phyloP scores from a whole-genome alignment of 2,113 vertebrate species.

The Hippocampus barbouri region DNA sequence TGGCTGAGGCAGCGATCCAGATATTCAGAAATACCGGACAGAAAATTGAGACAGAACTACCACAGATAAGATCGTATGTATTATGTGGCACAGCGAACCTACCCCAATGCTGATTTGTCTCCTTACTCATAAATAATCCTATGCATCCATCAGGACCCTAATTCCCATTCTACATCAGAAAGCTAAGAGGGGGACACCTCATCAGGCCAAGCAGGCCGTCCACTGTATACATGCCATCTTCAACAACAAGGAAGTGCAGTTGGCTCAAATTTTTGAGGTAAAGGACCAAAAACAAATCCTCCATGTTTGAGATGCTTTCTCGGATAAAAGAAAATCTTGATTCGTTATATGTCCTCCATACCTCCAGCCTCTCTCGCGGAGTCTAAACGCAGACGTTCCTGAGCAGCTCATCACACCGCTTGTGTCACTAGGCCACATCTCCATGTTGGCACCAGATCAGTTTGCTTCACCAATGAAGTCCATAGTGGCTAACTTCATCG shows the following conservation, averaged over 20 bases:
- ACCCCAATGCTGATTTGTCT: not conserved
- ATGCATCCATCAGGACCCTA: slow-evolving; percentile 78
- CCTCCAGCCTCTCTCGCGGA: slow-evolving; percentile 90
- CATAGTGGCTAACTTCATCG: slow-evolving; percentile 98
- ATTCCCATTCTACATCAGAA: slow-evolving; percentile 99
- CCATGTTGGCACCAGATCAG: slow-evolving; percentile 98
- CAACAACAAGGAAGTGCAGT: slow-evolving; percentile 97
- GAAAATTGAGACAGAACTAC: slow-evolving; percentile 95
- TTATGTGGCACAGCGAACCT: not conserved
- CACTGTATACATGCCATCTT: slow-evolving; percentile 99
- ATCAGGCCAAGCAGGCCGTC: slow-evolving; percentile 98
- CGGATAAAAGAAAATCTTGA: not conserved
- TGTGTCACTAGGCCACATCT: slow-evolving; percentile 96
- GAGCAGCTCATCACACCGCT: slow-evolving; percentile 97
- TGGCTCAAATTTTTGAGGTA: slow-evolving; percentile 99
- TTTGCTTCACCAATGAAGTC: slow-evolving; percentile 99
- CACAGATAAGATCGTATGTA: slow-evolving; percentile 93
- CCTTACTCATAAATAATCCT: not conserved
- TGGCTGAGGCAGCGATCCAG: slow-evolving; percentile 97
- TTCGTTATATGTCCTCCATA: not conserved
- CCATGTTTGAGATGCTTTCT: not conserved
- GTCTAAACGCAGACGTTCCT: slow-evolving; percentile 95
- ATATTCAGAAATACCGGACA: slow-evolving; percentile 99
- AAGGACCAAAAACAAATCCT: not conserved
- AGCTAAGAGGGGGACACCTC: slow-evolving; percentile 95